Evolutionary conservation across 2,888 invertebrate genomes (phyloP), one percentile per base, ranked within the genome.

Genomic region (Entomobrya proxima): DNA sequence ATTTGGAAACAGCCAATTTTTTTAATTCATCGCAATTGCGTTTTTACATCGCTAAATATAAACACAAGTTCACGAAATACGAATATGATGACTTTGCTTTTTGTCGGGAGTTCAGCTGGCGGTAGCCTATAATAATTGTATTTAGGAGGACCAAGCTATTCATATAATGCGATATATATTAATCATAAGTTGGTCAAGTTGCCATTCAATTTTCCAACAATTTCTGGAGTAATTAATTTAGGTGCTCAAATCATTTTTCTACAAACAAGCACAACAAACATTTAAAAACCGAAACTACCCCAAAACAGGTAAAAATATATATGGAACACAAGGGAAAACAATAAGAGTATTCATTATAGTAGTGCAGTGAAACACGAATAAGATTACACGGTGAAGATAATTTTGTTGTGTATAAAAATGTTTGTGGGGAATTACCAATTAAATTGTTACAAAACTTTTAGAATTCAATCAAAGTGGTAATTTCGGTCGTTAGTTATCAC

Each of bases 401-500:
- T 67, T 67, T 67, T 37, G 37, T 67, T 15, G 67, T 67, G 21
- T 44, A 47, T 15, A 72, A 35, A 75, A 55, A 52, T 55, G n/a
- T 74, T 74, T 67, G 32, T 79, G 44, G 75, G 74, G 50, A 75
- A 64, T 85, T 85, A 85, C 85, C 85, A 85, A 85, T 32, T 55
- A 74, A 15, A 75, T 72, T 6, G 13, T 67, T 15, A 40, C 35
- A 35, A 72, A 47, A 30, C 67, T 77, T 58, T 72, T 61, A 74
- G 79, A 74, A 74, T 64, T 84, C 69, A 69, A 67, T 78, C 78
- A 47, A 64, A 37, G 79, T 79, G 79, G 85, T 74, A 85, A 85
- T 85, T 74, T 85, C 85, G 85, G 85, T 85, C 75, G 85, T 85
- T 85, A 85, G 85, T 85, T 85, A 85, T 85, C 85, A 85, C 85